These are phyloP conservation scores for Polypterus senegalus DNA, from an alignment of 2,113 vertebrate species.

Conservation along the genomic window DNA sequence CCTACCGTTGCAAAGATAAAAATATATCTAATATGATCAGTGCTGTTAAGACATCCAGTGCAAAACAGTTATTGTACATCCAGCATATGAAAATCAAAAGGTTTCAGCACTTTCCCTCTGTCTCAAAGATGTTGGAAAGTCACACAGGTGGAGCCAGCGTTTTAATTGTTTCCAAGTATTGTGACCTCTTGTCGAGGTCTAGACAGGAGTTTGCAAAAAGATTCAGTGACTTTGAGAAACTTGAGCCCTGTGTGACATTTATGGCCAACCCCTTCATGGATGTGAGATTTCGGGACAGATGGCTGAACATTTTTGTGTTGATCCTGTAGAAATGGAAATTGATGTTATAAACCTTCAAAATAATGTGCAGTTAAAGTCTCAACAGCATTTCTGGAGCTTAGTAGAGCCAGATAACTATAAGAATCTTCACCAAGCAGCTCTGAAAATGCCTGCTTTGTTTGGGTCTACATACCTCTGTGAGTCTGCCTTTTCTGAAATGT, in stretches of 20 bases:
- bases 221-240: constrained; percentile 7
- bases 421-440: constrained; percentile 1
- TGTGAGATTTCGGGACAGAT: constrained; percentile 13
- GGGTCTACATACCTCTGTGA: constrained; percentile 13
- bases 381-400: constrained; percentile 11
- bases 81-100: constrained; percentile 1
- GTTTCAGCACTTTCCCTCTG: constrained; percentile 9
- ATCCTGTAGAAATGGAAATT: constrained; percentile 5
- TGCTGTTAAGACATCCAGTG: constrained; percentile 13
- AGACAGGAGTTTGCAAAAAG: constrained; percentile 10
- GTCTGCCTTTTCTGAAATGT: constrained; percentile 17
- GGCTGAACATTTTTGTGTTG: constrained; percentile 7
- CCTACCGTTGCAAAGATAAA: constrained; percentile 12
- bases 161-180: neutral
- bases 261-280: constrained; percentile 10
- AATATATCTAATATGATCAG: constrained; percentile 10
- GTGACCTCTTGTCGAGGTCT: constrained; percentile 14
- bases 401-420: constrained; percentile 9
- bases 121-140: constrained; percentile 7
- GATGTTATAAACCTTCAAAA: constrained; percentile 15
- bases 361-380: constrained; percentile 12
- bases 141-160: constrained; percentile 6
- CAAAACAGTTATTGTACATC: constrained; percentile 6
- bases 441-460: constrained; percentile 11
- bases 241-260: constrained; percentile 15